Evolutionary conservation across 2,113 vertebrate genomes (phyloP).

Genomic region (Talpa occidentalis): DNA sequence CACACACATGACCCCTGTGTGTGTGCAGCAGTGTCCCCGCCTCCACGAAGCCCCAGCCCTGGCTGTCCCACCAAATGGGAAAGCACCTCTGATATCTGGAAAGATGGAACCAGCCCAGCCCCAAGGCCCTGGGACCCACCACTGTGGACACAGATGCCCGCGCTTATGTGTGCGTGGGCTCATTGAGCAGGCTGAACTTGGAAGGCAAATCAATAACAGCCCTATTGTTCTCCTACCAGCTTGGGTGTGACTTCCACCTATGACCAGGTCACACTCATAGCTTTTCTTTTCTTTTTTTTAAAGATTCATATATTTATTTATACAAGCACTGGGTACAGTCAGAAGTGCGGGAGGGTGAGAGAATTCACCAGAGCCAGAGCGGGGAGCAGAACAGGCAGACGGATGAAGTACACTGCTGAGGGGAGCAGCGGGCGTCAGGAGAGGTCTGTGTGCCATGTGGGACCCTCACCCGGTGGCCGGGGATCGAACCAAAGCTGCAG

Average conservation of each 20-base stretch:
- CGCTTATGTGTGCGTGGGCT: neutral
- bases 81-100: neutral
- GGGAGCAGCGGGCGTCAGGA: too few species aligned
- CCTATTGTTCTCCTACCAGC: neutral
- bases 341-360: too few species aligned
- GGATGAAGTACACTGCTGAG: too few species aligned
- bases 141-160: neutral
- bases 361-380: too few species aligned
- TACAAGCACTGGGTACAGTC: too few species aligned
- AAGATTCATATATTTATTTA: too few species aligned
- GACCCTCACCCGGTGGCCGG: too few species aligned
- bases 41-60: neutral
- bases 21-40: neutral
- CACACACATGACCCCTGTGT: neutral
- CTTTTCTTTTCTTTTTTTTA: too few species aligned
- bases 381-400: too few species aligned
- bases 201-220: neutral
- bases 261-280: neutral
- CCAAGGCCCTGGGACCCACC: neutral
- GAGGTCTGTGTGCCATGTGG: too few species aligned
- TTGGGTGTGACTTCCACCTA: neutral
- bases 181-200: neutral
- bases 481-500: too few species aligned
- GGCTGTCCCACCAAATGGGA: neutral
- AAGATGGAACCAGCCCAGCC: neutral